Base-by-base conservation (phyloP, 2,797 vertebrate genomes). In the Balearica regulorum region DNA sequence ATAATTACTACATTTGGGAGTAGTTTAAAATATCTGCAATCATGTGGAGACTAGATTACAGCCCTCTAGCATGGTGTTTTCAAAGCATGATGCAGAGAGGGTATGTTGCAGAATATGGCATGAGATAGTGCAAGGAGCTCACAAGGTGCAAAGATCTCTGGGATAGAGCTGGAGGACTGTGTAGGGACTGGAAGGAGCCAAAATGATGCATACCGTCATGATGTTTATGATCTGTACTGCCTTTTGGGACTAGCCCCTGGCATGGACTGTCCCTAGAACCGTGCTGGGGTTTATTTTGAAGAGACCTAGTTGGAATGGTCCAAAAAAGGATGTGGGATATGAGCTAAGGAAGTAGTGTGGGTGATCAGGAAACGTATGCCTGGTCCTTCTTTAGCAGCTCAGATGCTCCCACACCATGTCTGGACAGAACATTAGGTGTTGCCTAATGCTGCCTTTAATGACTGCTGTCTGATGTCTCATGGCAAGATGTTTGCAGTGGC, bases 391-490 rank as follows among this genome's bases (percentile, higher is more conserved):
- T 58, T 21, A 61, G 48, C 44, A 71, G n/a, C 66, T 83, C 29
- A 78, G 61, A 10, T 68, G 26, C 19, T 89, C 37, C n/a, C 46
- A 35, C 5, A 31, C 33, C 5, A 2, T 26, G 22, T n/a, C 43
- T 77, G 62, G 26, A 44, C 29, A 51, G 81, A 87, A 29, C 24
- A 20, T 46, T 28, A 44, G 31, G 16, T n/a, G 26, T 57, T 83
- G 9, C 19, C 65, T 71, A 0, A 43, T 61, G 91, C 35, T 89
- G 33, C 55, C 43, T 83, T 81, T 58, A 65, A 4, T 0, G 0
- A 1, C 51, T 76, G 61, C 35, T 88, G 53, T 19, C 41, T 55
- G 48, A 33, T 31, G 11, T 60, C 51, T 79, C 65, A 14, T 18
- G 58, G 62, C 13, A 46, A 66, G 58, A 29, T 46, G 35, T 62